Conservation (phyloP, 2,888 invertebrate species). For the Caenorhabditis imperialis region DNA sequence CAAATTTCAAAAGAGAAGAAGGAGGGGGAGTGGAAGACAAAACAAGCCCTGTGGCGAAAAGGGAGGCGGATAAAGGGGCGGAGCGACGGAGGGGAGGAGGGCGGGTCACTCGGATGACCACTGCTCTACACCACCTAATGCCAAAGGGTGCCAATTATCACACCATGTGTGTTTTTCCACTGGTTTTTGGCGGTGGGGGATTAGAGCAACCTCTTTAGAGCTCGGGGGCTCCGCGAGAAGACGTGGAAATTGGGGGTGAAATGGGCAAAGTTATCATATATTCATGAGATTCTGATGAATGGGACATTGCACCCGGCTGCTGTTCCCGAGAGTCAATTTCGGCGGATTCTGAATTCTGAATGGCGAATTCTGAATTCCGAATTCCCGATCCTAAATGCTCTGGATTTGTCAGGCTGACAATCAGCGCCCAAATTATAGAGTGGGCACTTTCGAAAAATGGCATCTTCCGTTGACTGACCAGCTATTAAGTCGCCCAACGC, state of each 20-base stretch:
- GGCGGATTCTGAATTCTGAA: no score
- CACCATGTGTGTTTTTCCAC: constrained; percentile 10
- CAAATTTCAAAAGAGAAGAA: constrained; percentile 13
- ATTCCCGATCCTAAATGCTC: no score
- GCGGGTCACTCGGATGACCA: constrained; percentile 24
- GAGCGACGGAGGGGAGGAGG: constrained; percentile 34
- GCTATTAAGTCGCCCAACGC: no score
- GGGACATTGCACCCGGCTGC: neutral
- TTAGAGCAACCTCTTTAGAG: neutral
- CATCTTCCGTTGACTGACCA: no score
- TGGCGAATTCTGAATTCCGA: no score
- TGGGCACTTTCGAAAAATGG: neutral
- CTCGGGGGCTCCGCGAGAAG: neutral
- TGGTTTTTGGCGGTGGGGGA: neutral
- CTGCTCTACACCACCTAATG: no score
- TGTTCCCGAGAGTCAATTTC: no score
- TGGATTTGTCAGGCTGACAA: neutral
- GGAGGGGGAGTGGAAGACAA: constrained; percentile 8
- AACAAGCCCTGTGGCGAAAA: no score
- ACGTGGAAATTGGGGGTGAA: neutral
- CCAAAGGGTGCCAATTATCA: constrained; percentile 51
- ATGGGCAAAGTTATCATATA: constrained; percentile 32
- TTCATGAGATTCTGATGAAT: constrained; percentile 48
- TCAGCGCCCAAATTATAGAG: constrained; percentile 13
- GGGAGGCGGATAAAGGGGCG: neutral